A percentile compares a stretch with the other conserved stretches of the same genome.
Evolutionary conservation across 2,113 vertebrate genomes (phyloP).

Genomic region (Paracanthobrama guichenoti): DNA sequence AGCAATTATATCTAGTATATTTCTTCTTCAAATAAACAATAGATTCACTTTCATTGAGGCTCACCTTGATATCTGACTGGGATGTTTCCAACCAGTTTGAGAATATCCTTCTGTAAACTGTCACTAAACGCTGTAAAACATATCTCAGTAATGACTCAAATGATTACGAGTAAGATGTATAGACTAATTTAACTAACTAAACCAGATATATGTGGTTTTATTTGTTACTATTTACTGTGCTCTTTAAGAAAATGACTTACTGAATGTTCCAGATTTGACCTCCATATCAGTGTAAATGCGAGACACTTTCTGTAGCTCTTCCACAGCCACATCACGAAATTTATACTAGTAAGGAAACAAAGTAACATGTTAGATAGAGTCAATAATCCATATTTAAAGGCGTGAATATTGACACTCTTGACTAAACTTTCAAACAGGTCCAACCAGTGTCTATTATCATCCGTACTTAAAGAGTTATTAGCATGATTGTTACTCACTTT

Average conservation of each 20-base stretch:
- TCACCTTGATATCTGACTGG: slow-evolving; percentile 88
- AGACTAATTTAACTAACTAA: background rate
- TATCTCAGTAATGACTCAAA: background rate
- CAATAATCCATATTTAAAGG: background rate
- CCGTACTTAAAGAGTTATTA: background rate
- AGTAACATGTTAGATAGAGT: background rate
- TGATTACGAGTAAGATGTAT: background rate
- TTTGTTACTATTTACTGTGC: too few species aligned
- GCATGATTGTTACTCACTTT: slow-evolving; percentile 65
- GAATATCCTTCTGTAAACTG: slow-evolving; percentile 88
- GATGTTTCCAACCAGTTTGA: slow-evolving; percentile 87
- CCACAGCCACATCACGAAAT: slow-evolving; percentile 75
- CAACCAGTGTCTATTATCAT: background rate
- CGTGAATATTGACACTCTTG: background rate
- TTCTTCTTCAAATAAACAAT: background rate
- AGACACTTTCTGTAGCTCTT: slow-evolving; percentile 74
- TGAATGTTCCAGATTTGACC: slow-evolving; percentile 67
- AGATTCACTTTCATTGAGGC: background rate
- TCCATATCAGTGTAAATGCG: slow-evolving; percentile 63
- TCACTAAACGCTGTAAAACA: slow-evolving; percentile 87
- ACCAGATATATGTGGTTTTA: too few species aligned
- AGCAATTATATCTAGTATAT: background rate
- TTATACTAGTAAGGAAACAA: slow-evolving; percentile 71
- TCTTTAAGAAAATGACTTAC: slow-evolving; percentile 62
- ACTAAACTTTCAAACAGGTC: background rate